phyloP scores from a whole-genome alignment of 1,140 invertebrate species.

The Ceratina japonica region DNA sequence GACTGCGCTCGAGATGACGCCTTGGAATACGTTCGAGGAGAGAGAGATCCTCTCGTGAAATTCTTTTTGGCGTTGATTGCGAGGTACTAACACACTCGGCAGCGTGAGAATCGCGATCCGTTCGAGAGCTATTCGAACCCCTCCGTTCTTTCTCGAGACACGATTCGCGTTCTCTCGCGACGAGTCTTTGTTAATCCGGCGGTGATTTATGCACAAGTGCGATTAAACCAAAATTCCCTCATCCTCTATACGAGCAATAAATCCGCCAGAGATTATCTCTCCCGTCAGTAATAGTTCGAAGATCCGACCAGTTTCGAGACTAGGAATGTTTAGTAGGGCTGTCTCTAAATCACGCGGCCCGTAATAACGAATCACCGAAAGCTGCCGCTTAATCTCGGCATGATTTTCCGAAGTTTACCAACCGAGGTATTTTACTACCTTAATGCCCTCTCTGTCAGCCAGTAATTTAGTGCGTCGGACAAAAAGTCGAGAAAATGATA shows the following conservation, averaged over 20 bases:
- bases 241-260: background rate
- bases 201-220: constrained; percentile 7
- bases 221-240: constrained; percentile 9
- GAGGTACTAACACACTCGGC: background rate
- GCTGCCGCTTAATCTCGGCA: constrained; percentile 6
- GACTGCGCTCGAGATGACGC: constrained; percentile 33
- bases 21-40: constrained; percentile 16
- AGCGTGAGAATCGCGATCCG: background rate
- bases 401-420: constrained; percentile 11
- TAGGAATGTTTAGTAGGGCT: background rate
- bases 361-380: constrained; percentile 1
- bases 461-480: background rate
- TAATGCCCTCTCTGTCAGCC: background rate
- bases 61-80: constrained; percentile 32
- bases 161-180: background rate
- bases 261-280: constrained; percentile 5
- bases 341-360: background rate
- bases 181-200: constrained; percentile 1
- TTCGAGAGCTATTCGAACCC: background rate
- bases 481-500: background rate
- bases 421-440: background rate
- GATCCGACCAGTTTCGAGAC: constrained; percentile 13
- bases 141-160: background rate
- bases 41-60: constrained; percentile 31
- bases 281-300: constrained; percentile 6